Percentiles rank a stretch among this genome's conserved stretches.
Evolutionary conservation across 2,888 invertebrate genomes (phyloP).

Genomic region (Troides oblongomaculatus): DNA sequence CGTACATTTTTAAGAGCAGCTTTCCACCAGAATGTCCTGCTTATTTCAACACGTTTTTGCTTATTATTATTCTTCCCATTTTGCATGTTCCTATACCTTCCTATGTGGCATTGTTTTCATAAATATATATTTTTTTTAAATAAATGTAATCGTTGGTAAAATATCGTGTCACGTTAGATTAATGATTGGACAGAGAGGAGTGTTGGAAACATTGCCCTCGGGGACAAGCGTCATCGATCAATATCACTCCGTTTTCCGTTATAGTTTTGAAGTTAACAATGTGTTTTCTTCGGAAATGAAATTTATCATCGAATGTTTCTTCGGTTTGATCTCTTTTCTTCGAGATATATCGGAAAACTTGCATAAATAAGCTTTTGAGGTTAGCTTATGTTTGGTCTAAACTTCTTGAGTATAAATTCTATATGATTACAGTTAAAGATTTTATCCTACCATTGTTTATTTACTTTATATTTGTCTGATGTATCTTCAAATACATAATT

Average conservation of each 20-base stretch:
- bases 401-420: neutral
- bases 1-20: no score
- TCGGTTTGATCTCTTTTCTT: neutral
- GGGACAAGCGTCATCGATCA: constrained; percentile 18
- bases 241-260: constrained; percentile 16
- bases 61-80: no score
- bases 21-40: no score
- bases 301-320: constrained; percentile 5
- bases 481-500: no score
- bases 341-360: neutral
- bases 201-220: constrained; percentile 8
- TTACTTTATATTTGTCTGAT: no score
- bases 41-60: no score
- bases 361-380: neutral
- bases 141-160: constrained; percentile 7
- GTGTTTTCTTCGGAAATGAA: constrained; percentile 11
- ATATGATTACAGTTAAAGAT: neutral
- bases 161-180: constrained; percentile 18
- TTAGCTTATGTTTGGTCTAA: neutral
- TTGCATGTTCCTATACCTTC: no score
- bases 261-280: constrained; percentile 16
- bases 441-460: no score
- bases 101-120: no score
- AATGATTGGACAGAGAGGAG: constrained; percentile 11
- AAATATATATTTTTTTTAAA: neutral